Evolutionary conservation across 1,140 invertebrate genomes (phyloP).

Genomic region (Pseudomyrmex pallidus): DNA sequence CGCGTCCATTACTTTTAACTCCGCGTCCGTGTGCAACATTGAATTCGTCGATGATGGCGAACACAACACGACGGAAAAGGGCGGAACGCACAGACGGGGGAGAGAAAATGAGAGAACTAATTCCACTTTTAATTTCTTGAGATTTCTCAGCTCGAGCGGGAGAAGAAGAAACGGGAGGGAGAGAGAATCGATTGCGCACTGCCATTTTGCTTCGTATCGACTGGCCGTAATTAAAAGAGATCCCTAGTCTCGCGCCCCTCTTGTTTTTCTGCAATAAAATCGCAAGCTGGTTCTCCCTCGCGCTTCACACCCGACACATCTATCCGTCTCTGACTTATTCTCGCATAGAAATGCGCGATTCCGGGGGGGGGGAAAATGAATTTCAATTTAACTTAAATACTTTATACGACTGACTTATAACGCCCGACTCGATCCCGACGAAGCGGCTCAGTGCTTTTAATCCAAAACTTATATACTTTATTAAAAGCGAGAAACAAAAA

Average conservation of each 20-base stretch:
- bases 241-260: conserved; percentile 32
- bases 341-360: neutral
- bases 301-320: neutral
- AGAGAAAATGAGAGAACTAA: conserved; percentile 51
- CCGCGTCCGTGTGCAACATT: neutral
- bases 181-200: conserved; percentile 43
- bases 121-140: conserved; percentile 63
- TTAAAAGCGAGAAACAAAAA: too few relatives aligned
- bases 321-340: conserved; percentile 25
- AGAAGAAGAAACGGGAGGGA: neutral
- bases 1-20: conserved; percentile 34
- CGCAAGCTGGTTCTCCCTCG: conserved; percentile 15
- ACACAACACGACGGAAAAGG: neutral
- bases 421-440: neutral
- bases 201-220: conserved; percentile 57
- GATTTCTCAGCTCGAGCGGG: conserved; percentile 27
- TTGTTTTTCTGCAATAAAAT: conserved; percentile 53
- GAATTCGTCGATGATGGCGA: conserved; percentile 33
- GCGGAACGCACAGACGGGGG: neutral
- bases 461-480: conserved; percentile 17
- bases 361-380: neutral
- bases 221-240: conserved; percentile 62
- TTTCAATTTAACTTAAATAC: conserved; percentile 35
- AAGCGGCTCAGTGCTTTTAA: neutral
- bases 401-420: neutral